Percentiles rank a stretch among this genome's conserved stretches.
Conservation (phyloP, 2,797 vertebrate species). For the Heliangelus exortis region DNA sequence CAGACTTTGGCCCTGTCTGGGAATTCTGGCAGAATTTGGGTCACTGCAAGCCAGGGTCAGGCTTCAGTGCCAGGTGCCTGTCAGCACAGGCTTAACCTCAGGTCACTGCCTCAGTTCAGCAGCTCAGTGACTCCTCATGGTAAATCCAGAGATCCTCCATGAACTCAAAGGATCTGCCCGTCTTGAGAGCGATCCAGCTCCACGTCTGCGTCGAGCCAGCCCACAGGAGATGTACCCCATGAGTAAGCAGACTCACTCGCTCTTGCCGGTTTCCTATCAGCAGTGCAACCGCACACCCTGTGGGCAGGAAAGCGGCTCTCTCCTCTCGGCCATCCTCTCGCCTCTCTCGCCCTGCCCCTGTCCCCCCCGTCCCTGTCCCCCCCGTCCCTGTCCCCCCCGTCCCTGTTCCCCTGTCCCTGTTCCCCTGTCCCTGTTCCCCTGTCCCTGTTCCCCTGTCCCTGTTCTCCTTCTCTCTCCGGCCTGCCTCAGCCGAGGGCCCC, state of each 20-base stretch:
- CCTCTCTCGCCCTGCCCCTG: too few relatives aligned
- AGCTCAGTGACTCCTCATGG: too few relatives aligned
- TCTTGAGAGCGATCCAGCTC: not conserved
- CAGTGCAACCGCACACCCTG: not conserved
- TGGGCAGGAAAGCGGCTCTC: too few relatives aligned
- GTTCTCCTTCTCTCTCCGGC: too few relatives aligned
- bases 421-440: too few relatives aligned
- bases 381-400: too few relatives aligned
- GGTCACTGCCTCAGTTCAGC: not conserved
- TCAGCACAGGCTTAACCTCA: rapidly evolving
- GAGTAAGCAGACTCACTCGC: not conserved
- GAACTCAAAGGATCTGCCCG: not conserved
- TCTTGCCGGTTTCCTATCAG: not conserved
- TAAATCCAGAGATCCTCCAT: not conserved
- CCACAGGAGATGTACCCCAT: rapidly evolving
- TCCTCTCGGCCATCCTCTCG: too few relatives aligned
- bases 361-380: too few relatives aligned
- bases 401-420: too few relatives aligned
- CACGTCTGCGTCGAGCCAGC: rapidly evolving
- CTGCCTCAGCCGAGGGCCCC: not conserved
- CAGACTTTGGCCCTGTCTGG: not conserved
- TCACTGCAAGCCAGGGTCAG: not conserved
- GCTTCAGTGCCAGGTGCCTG: rapidly evolving
- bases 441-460: not conserved
- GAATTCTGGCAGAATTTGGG: rapidly evolving